These are phyloP conservation scores for Meteorus colon DNA, from an alignment of 2,888 invertebrate genomes.

Conservation along the genomic window DNA sequence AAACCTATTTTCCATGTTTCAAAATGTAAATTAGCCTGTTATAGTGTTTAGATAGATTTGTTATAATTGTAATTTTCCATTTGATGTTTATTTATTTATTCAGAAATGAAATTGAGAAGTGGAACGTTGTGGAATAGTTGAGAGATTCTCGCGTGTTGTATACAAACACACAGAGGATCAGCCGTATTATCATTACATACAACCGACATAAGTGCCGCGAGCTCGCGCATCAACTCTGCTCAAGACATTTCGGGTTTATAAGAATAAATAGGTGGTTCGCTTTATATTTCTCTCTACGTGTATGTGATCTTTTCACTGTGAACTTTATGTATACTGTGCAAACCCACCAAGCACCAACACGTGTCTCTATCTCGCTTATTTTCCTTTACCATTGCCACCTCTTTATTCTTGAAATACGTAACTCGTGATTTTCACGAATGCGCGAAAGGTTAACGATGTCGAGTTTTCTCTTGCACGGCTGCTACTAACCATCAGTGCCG, in stretches of 20 bases:
- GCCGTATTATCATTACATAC: slow-evolving; percentile 42
- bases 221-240: slow-evolving; percentile 55
- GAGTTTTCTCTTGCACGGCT: slow-evolving; percentile 24
- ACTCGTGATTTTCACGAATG: slow-evolving; percentile 40
- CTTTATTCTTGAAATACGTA: slow-evolving; percentile 18
- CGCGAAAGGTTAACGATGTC: slow-evolving; percentile 20
- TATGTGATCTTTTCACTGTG: slow-evolving; percentile 38
- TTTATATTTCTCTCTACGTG: slow-evolving; percentile 24
- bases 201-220: slow-evolving; percentile 47
- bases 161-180: slow-evolving; percentile 35
- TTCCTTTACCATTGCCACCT: not conserved
- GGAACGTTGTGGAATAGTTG: slow-evolving; percentile 1
- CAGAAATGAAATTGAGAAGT: not conserved
- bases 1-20: too few relatives aligned
- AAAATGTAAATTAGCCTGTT: too few relatives aligned
- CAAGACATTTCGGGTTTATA: slow-evolving; percentile 53
- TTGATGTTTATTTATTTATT: not conserved
- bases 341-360: not conserved
- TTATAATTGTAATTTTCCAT: not conserved
- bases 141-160: slow-evolving; percentile 27
- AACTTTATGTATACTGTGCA: slow-evolving; percentile 39
- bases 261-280: slow-evolving; percentile 50
- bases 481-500: slow-evolving; percentile 27
- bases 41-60: too few relatives aligned
- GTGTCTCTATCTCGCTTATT: not conserved